A percentile compares a stretch with the other conserved stretches of the same genome.
phyloP scores from a whole-genome alignment of 2,113 vertebrate genomes.

The Naja naja region DNA sequence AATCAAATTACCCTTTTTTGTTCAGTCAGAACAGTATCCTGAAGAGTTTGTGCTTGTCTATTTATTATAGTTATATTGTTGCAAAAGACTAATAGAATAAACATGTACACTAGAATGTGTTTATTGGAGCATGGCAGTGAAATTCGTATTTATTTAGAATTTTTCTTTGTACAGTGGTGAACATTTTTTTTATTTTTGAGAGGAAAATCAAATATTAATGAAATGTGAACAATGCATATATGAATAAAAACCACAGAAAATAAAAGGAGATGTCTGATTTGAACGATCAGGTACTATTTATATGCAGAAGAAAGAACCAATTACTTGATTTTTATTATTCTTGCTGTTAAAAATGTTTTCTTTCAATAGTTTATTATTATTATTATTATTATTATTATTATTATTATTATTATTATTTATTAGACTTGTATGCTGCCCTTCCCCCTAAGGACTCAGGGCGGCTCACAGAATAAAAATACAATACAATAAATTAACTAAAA shows the following conservation, averaged over 20 bases:
- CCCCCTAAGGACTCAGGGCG: too few species aligned
- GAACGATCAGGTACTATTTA: constrained; percentile 56
- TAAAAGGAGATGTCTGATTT: constrained; percentile 54
- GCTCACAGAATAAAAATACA: too few species aligned
- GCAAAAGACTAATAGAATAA: neutral
- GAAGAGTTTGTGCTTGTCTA: neutral
- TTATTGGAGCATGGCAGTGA: neutral
- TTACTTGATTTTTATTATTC: constrained; percentile 50
- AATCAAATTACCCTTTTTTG: neutral
- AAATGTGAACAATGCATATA: constrained; percentile 54
- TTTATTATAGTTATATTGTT: neutral
- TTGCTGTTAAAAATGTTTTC: constrained; percentile 53
- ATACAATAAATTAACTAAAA: too few species aligned
- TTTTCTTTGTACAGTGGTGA: constrained; percentile 28
- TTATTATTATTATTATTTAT: too few species aligned
- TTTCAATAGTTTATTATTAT: constrained; percentile 46
- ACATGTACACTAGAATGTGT: neutral
- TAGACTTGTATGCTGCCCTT: too few species aligned
- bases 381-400: too few species aligned
- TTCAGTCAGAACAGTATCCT: neutral
- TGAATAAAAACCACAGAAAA: constrained; percentile 47
- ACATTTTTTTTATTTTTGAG: constrained; percentile 55
- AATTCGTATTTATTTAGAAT: constrained; percentile 34
- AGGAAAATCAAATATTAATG: constrained; percentile 46
- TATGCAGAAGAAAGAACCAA: constrained; percentile 34